Evolutionary conservation across 2,888 invertebrate species (phyloP).

Genomic region (Hirtodrosophila cameraria): DNA sequence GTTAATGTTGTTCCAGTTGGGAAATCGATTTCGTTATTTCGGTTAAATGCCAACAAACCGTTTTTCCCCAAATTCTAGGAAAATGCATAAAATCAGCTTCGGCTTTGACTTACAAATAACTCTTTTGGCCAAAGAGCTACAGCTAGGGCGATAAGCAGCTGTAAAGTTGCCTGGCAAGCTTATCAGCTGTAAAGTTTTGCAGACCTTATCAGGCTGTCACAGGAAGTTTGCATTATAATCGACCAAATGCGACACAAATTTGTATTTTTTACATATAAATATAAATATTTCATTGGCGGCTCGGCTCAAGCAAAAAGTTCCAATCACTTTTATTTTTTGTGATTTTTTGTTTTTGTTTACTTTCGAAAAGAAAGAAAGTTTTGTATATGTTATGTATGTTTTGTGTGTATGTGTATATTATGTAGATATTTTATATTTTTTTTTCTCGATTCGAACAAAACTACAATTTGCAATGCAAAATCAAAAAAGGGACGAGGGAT

Average conservation of each 20-base stretch:
- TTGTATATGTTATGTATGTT: slow-evolving; percentile 23
- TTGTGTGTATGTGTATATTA: slow-evolving; percentile 12
- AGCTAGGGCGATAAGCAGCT: slow-evolving; percentile 43
- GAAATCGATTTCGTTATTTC: slow-evolving; percentile 60
- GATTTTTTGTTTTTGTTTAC: slow-evolving; percentile 59
- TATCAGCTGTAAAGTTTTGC: slow-evolving; percentile 42
- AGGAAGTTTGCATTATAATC: slow-evolving; percentile 56
- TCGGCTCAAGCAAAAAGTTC: slow-evolving; percentile 59
- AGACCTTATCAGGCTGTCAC: slow-evolving; percentile 40
- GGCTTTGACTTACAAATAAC: slow-evolving; percentile 15
- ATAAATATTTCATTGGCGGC: slow-evolving; percentile 37
- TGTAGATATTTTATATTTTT: slow-evolving; percentile 21
- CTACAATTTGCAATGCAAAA: slow-evolving; percentile 78
- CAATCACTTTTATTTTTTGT: slow-evolving; percentile 75
- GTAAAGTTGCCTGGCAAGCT: no score
- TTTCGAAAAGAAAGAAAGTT: slow-evolving; percentile 74
- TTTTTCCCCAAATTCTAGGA: slow-evolving; percentile 21
- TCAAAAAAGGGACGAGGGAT: slow-evolving; percentile 39
- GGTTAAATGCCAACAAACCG: slow-evolving; percentile 7
- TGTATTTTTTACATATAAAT: no score
- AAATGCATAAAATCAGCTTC: slow-evolving; percentile 1
- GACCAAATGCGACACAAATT: not conserved
- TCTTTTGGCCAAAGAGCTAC: not conserved
- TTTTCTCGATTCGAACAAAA: slow-evolving; percentile 41
- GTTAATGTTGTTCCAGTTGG: slow-evolving; percentile 31